phyloP scores from a whole-genome alignment of 2,113 vertebrate genomes.

The Apaloderma vittatum region DNA sequence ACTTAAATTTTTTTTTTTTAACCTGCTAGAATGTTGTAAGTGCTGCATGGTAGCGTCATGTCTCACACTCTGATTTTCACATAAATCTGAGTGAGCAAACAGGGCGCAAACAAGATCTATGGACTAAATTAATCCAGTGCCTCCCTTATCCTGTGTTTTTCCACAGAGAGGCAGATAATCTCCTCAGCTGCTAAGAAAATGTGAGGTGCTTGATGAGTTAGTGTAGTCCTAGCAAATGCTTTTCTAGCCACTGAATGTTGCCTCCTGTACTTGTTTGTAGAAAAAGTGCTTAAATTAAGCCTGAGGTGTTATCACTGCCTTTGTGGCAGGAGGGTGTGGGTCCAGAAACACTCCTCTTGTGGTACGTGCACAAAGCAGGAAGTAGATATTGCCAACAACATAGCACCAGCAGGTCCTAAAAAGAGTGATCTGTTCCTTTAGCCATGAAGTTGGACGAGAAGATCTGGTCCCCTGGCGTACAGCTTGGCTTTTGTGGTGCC shows the following conservation, averaged over 20 bases:
- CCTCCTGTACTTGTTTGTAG: background rate
- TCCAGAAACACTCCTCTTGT: background rate
- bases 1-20: background rate
- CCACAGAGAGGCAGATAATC: background rate
- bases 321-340: accelerated
- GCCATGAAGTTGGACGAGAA: background rate
- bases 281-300: background rate
- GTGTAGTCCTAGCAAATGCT: background rate
- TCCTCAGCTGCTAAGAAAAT: background rate
- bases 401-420: background rate
- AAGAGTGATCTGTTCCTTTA: background rate
- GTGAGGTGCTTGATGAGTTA: background rate
- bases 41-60: background rate
- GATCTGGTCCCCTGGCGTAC: background rate
- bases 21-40: background rate
- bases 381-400: background rate
- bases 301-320: background rate
- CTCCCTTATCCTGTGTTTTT: background rate
- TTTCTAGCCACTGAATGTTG: background rate
- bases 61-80: background rate
- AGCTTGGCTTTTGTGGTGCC: background rate
- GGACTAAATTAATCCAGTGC: background rate
- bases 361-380: background rate
- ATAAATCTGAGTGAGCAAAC: background rate
- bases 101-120: background rate